Evolutionary conservation across 2,797 vertebrate species (phyloP), one percentile per base, ranked within the genome.

Genomic region (Sphenopsis melanotis): DNA sequence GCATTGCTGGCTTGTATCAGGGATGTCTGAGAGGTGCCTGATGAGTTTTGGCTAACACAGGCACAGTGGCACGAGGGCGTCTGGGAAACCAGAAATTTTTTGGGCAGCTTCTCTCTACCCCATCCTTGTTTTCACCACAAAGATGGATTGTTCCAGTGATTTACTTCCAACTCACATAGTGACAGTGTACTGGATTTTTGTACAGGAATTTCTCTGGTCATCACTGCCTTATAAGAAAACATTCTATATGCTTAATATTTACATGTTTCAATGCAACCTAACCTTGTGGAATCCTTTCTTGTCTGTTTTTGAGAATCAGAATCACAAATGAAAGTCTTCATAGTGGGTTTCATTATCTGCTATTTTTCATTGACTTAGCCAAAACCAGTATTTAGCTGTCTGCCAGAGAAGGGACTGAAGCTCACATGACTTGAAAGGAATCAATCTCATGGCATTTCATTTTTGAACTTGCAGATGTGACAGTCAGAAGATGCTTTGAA

Each of bases 21-120:
- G 1, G 6, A 14, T 0, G 1, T 14, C 23, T 29, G 21, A 24
- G 65, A 41, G 15, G 39, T 36, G 21, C 27, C 39, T 37, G 46
- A 14, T 49, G 47, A 39, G 30, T 66, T 60, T 26, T 77, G 75
- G 30, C 17, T 46, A 30, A 17, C 11, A 10, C 24, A n/a, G 14
- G 16, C 15, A 11, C 36, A 34, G 17, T 47, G 64, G 49, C 27
- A 39, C 34, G 37, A 49, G 59, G 32, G 49, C 47, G 3, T 63
- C 30, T 79, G 60, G 64, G 36, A 69, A 13, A 72, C 23, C 23
- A 34, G 42, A 41, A 23, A 1, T 23, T 42, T 87, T 23, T 7
- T 63, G 32, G 64, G 50, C 30, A 59, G 2, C 29, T 85, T 85
- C 50, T 12, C 23, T 55, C 56, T 50, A 15, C 34, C 11, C n/a